Evolutionary conservation across 92 coral and sea anemone genomes (phyloP), one percentile per base, ranked within the genome.

Genomic region (Phenganax stokvisi): DNA sequence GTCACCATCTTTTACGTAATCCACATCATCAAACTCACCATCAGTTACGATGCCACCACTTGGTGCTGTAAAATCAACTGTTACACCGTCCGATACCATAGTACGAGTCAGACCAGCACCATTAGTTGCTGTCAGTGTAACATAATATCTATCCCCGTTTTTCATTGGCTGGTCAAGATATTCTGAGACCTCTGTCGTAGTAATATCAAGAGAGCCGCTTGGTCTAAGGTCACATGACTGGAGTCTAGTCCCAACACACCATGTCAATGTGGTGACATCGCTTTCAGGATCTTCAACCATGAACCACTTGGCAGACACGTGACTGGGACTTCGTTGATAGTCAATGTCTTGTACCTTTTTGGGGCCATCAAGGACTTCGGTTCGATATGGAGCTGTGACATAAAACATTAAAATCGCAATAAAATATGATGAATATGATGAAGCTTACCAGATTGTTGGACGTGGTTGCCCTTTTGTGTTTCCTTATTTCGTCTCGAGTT

Each of bases 281-380:
- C 99, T 96, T 66, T 96, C 99, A 29, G 89, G 89, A 70, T 96
- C 99, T 57, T 90, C 96, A 51, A 92, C 87, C 3, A 75, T 76
- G 47, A 71, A 87, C 97, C 97, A 96, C 57, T 88, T 80, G 51
- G 97, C 99, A 27, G 80, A 63, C 63, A 96, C 85, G 47, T 73
- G 86, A 12, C 37, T 75, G 57, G 81, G 74, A 57, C 92, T 85
- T 56, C n/a, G 88, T 75, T 90, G 97, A 62, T 86, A 86, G 80
- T 90, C 92, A 54, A 86, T 79, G 74, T 89, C 97, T 80, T 73
- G 51, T 7, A 89, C 87, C 74, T 84, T 83, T 15, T 88, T 80
- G 6, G 51, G 59, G 17, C 99, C 99, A 61, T 92, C 97, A 6
- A 74, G 51, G 28, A 96, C 63, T 51, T 76, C 44, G 16, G 79